Percentiles rank a stretch among this genome's conserved stretches.
Conservation (phyloP, 2,888 invertebrate species). For the Andrena praecox region DNA sequence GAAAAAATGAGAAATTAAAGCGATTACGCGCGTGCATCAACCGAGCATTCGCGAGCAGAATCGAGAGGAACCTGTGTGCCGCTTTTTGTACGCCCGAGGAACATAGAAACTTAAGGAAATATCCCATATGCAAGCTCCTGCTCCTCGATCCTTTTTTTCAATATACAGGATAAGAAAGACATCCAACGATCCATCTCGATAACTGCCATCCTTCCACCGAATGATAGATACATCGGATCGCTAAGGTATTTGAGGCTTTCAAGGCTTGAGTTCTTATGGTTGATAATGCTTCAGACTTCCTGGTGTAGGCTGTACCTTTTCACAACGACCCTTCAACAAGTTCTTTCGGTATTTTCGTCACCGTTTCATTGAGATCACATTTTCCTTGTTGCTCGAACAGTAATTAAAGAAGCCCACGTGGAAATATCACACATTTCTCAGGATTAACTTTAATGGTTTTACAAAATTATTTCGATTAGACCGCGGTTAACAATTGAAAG, state of each 20-base stretch:
- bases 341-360: background rate
- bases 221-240: conserved; percentile 21
- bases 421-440: too few relatives aligned
- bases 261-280: background rate
- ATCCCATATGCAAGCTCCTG: conserved; percentile 22
- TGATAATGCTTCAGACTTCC: background rate
- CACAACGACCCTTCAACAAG: background rate
- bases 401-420: too few relatives aligned
- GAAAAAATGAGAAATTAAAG: conserved; percentile 16
- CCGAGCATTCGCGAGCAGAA: conserved; percentile 25
- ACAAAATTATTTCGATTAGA: background rate
- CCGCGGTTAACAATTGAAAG: background rate
- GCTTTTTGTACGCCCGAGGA: conserved; percentile 65
- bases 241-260: background rate
- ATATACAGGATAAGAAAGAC: background rate
- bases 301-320: background rate
- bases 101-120: conserved; percentile 33
- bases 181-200: background rate
- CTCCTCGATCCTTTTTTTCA: conserved; percentile 31
- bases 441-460: too few relatives aligned
- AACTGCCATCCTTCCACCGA: conserved; percentile 32
- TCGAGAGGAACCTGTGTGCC: conserved; percentile 46
- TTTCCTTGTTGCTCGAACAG: too few relatives aligned
- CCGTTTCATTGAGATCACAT: background rate
- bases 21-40: conserved; percentile 46